Evolutionary conservation across 1,140 invertebrate genomes (phyloP).

Genomic region (Zaprionus gabonicus): DNA sequence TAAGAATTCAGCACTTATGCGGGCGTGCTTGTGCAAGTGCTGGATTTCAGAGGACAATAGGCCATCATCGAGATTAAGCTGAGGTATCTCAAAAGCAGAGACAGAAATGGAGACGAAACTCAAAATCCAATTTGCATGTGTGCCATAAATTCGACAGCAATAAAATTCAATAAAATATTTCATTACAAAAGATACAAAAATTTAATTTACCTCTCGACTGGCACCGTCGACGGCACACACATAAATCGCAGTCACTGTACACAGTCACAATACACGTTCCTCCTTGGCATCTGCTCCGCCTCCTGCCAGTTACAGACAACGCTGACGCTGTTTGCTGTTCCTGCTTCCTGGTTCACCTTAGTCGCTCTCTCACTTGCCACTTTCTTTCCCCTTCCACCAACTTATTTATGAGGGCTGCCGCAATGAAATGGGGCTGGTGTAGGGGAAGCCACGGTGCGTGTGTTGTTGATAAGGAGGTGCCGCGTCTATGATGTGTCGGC

Average conservation of each 20-base stretch:
- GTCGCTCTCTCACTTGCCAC: conserved; percentile 33
- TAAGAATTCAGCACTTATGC: not conserved
- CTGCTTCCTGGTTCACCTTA: conserved; percentile 50
- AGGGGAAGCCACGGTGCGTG: conserved; percentile 5
- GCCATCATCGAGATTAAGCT: conserved; percentile 5
- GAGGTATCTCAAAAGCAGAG: not conserved
- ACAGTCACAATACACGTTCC: not conserved
- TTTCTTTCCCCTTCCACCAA: not conserved
- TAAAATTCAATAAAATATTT: conserved; percentile 78
- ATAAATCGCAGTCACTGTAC: conserved; percentile 46
- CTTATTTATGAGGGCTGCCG: conserved; percentile 42
- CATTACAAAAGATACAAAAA: conserved; percentile 66
- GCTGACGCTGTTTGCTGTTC: conserved; percentile 13
- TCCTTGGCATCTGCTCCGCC: not conserved
- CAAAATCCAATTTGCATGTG: conserved; percentile 52
- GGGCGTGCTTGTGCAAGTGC: not conserved
- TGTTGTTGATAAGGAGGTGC: conserved; percentile 34
- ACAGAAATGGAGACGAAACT: conserved; percentile 8
- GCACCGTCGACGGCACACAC: conserved; percentile 8
- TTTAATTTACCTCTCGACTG: conserved; percentile 51
- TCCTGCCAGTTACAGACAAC: conserved; percentile 9
- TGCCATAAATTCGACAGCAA: conserved; percentile 54
- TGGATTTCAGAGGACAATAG: conserved; percentile 3
- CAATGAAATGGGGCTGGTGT: not conserved
- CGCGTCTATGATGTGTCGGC: conserved; percentile 39